phyloP scores from a whole-genome alignment of 2,797 vertebrate species.

The Platalea minor region DNA sequence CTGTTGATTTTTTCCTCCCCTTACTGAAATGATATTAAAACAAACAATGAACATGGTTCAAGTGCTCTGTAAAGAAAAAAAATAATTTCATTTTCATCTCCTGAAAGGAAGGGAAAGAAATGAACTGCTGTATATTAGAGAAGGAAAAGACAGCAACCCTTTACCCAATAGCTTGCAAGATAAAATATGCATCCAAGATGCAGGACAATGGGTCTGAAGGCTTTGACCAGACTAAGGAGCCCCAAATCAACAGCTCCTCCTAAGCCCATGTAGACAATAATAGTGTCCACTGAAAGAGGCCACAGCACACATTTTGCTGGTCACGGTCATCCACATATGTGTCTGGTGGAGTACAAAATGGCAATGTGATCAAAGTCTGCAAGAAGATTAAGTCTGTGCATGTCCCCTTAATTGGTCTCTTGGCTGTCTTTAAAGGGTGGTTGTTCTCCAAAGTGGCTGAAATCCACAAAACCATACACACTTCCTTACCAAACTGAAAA shows the following conservation, averaged over 20 bases:
- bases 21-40: background rate
- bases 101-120: background rate
- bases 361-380: too few relatives aligned
- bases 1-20: fast-evolving
- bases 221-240: too few relatives aligned
- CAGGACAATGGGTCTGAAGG: background rate
- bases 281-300: too few relatives aligned
- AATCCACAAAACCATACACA: background rate
- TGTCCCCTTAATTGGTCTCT: too few relatives aligned
- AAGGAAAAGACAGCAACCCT: background rate
- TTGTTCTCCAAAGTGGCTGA: background rate
- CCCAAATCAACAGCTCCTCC: too few relatives aligned
- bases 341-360: too few relatives aligned
- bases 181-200: background rate
- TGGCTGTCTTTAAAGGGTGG: background rate
- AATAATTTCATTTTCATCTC: background rate
- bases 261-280: too few relatives aligned
- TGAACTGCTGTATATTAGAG: background rate
- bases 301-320: too few relatives aligned
- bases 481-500: background rate
- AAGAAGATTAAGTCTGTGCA: too few relatives aligned
- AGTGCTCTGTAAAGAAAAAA: background rate
- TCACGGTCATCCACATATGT: too few relatives aligned
- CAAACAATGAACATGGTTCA: background rate
- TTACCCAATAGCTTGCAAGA: background rate